Evolutionary conservation across 1,140 invertebrate genomes (phyloP).

Genomic region (Dendrolimus punctatus): DNA sequence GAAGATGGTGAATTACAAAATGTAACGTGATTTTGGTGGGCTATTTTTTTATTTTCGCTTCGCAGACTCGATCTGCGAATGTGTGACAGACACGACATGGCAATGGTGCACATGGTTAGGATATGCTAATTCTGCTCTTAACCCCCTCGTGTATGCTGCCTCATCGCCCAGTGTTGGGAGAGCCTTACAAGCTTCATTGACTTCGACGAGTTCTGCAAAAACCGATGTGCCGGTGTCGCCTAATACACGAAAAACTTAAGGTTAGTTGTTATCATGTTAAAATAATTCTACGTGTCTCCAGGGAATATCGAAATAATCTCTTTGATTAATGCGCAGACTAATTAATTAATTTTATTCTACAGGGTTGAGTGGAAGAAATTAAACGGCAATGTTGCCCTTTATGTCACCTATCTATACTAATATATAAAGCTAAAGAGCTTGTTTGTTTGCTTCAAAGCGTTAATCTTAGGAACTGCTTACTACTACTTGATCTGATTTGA

Average conservation of each 20-base stretch:
- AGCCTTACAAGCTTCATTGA: slow-evolving; percentile 33
- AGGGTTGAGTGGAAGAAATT: neutral
- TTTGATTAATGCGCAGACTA: too few relatives aligned
- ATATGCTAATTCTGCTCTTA: slow-evolving; percentile 81
- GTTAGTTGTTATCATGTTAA: neutral
- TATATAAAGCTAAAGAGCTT: too few relatives aligned
- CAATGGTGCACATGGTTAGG: slow-evolving; percentile 74
- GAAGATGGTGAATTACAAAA: too few relatives aligned
- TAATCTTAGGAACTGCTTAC: too few relatives aligned
- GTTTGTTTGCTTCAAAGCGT: too few relatives aligned
- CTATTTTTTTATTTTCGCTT: too few relatives aligned
- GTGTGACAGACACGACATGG: slow-evolving; percentile 11
- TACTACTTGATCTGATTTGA: too few relatives aligned
- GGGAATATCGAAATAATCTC: too few relatives aligned
- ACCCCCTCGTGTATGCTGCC: slow-evolving; percentile 80
- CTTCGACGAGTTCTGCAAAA: neutral
- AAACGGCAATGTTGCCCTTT: neutral
- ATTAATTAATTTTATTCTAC: neutral
- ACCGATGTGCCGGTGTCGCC: neutral
- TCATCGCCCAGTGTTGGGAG: slow-evolving; percentile 73
- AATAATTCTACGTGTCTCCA: neutral
- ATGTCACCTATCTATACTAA: neutral
- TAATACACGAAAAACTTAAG: neutral
- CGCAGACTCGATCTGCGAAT: slow-evolving; percentile 13
- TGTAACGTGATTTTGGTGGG: too few relatives aligned